Percentiles rank a stretch among this genome's conserved stretches.
These are phyloP conservation scores for Dipodomys spectabilis DNA, from an alignment of 2,113 vertebrate genomes.

Conservation along the genomic window DNA sequence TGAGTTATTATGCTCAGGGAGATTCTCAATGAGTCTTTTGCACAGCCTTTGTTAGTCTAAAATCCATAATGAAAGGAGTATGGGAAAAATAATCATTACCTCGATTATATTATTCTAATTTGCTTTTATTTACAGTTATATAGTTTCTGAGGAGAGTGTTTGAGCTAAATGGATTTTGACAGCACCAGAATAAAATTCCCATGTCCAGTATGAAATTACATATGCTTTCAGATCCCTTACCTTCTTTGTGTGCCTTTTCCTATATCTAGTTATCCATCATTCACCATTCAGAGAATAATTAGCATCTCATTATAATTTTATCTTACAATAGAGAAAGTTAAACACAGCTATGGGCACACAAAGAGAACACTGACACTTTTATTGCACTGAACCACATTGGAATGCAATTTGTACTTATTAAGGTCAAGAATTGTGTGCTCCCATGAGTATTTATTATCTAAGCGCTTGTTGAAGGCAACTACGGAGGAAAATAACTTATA, in stretches of 20 bases:
- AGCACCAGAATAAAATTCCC: constrained; percentile 51
- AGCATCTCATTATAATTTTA: constrained; percentile 56
- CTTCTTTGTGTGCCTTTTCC: constrained; percentile 16
- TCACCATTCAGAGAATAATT: constrained; percentile 59
- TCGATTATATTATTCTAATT: constrained; percentile 64
- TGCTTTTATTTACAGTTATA: constrained; percentile 67
- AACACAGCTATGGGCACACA: constrained; percentile 28
- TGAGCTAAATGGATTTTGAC: constrained; percentile 69
- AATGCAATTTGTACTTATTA: constrained; percentile 51
- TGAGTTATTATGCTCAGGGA: not conserved
- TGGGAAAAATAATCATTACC: constrained; percentile 44
- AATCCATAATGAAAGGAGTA: not conserved
- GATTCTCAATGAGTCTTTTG: not conserved
- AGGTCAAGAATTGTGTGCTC: not conserved
- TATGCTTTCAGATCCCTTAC: constrained; percentile 21
- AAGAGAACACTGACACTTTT: constrained; percentile 19
- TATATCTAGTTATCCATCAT: constrained; percentile 32
- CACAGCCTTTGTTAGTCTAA: constrained; percentile 6
- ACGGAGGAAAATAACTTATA: not conserved
- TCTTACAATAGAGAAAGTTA: constrained; percentile 19
- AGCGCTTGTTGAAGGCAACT: not conserved
- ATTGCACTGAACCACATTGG: not conserved
- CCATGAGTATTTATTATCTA: not conserved
- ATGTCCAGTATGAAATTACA: constrained; percentile 28
- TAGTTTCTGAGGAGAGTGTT: constrained; percentile 35